A percentile compares a stretch with the other conserved stretches of the same genome.
phyloP scores from a whole-genome alignment of 1,140 invertebrate genomes.

The Harpegnathos saltator region DNA sequence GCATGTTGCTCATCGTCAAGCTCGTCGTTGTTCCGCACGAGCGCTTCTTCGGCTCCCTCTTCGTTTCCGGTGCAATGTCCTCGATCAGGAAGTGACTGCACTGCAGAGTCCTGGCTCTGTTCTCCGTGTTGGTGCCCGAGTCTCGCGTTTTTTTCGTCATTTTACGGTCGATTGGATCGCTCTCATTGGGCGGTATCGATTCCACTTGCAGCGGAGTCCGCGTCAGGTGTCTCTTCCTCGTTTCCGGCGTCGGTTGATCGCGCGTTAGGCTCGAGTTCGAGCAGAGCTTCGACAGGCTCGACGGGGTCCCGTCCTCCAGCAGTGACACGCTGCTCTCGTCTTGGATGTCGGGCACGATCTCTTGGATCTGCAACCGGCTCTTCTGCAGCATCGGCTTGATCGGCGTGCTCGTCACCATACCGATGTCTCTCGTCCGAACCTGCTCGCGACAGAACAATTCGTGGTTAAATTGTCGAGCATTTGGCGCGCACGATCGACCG shows the following conservation, averaged over 20 bases:
- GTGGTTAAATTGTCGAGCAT: neutral
- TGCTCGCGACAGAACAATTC: slow-evolving; percentile 24
- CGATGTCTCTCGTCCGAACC: slow-evolving; percentile 77
- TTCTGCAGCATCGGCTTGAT: slow-evolving; percentile 66
- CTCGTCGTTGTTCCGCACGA: slow-evolving; percentile 72
- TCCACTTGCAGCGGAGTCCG: slow-evolving; percentile 63
- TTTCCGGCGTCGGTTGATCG: slow-evolving; percentile 54
- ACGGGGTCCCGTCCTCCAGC: neutral
- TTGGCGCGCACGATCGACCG: too few relatives aligned
- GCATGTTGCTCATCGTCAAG: slow-evolving; percentile 75
- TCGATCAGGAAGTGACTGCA: slow-evolving; percentile 63
- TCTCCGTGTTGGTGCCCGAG: slow-evolving; percentile 66
- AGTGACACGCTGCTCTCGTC: slow-evolving; percentile 25
- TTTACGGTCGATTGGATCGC: slow-evolving; percentile 4
- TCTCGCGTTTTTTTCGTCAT: slow-evolving; percentile 62
- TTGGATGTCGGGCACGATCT: slow-evolving; percentile 65
- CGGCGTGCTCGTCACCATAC: slow-evolving; percentile 80
- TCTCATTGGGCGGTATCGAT: slow-evolving; percentile 60
- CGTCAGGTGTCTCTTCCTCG: slow-evolving; percentile 49
- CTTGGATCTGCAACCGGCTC: slow-evolving; percentile 66
- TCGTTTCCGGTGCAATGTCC: slow-evolving; percentile 69
- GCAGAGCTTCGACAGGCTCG: slow-evolving; percentile 34
- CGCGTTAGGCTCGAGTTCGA: slow-evolving; percentile 58
- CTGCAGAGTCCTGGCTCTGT: slow-evolving; percentile 60
- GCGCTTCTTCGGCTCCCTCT: slow-evolving; percentile 54